These are phyloP conservation scores for Carabus problematicus DNA, from an alignment of 2,888 invertebrate genomes.

Conservation along the genomic window DNA sequence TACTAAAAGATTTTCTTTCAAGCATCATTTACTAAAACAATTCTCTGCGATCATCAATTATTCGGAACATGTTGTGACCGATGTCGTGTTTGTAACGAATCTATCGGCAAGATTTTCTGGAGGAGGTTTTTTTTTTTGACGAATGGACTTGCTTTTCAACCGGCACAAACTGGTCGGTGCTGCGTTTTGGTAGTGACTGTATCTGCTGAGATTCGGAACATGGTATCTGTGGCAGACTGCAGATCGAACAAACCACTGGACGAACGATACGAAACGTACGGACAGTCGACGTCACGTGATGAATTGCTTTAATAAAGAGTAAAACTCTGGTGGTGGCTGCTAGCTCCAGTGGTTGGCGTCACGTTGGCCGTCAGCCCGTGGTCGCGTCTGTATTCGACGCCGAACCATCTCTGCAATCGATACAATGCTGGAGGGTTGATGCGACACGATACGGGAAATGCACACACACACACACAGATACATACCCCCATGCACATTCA, in stretches of 20 bases:
- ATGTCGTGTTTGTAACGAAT: too few species aligned
- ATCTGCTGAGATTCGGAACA: background rate
- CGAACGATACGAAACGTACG: constrained; percentile 39
- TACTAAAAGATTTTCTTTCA: too few species aligned
- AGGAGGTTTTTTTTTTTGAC: too few species aligned
- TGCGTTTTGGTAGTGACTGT: background rate
- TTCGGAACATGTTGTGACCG: too few species aligned
- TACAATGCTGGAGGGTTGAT: constrained; percentile 21
- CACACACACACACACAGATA: constrained; percentile 6
- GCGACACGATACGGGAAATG: background rate
- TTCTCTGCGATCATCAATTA: too few species aligned
- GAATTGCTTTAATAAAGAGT: constrained; percentile 52
- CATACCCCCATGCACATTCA: background rate
- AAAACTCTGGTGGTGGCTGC: constrained; percentile 32
- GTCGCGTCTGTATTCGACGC: constrained; percentile 22
- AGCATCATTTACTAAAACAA: too few species aligned
- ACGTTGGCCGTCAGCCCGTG: constrained; percentile 23
- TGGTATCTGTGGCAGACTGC: background rate
- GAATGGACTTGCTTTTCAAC: background rate
- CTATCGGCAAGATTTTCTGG: too few species aligned
- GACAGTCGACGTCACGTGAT: constrained; percentile 51
- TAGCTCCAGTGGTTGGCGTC: constrained; percentile 39
- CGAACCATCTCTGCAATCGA: constrained; percentile 30
- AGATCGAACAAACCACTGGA: background rate
- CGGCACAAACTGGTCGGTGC: too few species aligned